Evolutionary conservation across 2,113 vertebrate species (phyloP).

Genomic region (Rutilus rutilus): DNA sequence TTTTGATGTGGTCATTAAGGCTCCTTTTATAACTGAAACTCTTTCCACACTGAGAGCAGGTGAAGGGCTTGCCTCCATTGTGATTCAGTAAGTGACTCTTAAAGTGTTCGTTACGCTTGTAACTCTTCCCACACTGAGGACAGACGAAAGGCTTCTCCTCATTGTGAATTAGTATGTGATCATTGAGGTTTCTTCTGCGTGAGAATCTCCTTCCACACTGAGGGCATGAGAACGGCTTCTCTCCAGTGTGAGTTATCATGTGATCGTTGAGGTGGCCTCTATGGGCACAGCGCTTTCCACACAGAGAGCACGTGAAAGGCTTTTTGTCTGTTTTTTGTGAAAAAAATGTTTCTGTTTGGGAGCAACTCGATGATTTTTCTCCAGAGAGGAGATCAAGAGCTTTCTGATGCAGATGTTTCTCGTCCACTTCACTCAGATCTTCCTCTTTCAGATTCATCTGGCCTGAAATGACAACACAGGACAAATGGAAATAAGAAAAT

Average conservation of each 20-base stretch:
- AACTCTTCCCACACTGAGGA: neutral
- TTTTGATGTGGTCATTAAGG: conserved; percentile 1
- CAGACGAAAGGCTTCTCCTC: neutral
- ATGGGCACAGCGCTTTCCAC: neutral
- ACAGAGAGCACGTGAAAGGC: neutral
- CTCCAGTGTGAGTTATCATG: neutral
- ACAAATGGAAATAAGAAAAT: neutral
- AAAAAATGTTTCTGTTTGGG: neutral
- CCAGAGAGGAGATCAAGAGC: neutral
- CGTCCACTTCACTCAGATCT: neutral
- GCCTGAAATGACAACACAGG: neutral
- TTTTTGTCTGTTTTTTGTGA: neutral
- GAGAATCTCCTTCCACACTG: conserved; percentile 8
- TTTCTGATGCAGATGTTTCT: neutral
- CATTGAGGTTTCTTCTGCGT: neutral
- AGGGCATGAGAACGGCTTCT: neutral
- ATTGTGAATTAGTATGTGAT: neutral
- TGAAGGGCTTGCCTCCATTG: neutral
- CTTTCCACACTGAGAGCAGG: conserved; percentile 1
- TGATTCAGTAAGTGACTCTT: conserved; percentile 1
- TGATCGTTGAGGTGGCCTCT: conserved; percentile 10
- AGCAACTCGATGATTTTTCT: neutral
- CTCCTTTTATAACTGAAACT: neutral
- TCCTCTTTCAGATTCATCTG: neutral
- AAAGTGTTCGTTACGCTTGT: neutral